Evolutionary conservation across 2,888 invertebrate species (phyloP), one percentile per base, ranked within the genome.

Genomic region (Rhagophthalmus giganteus): DNA sequence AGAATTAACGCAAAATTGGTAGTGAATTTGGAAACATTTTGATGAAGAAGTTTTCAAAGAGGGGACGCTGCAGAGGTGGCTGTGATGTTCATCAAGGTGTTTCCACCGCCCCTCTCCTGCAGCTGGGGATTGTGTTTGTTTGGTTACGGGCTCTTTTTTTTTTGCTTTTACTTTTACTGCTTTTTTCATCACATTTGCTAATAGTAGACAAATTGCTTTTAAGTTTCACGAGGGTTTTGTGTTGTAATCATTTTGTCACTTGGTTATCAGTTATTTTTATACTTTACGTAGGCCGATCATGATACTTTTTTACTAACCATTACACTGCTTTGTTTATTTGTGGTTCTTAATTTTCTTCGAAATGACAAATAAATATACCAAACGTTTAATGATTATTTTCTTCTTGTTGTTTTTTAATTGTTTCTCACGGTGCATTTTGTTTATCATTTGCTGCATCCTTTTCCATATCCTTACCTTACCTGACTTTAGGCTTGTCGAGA

Each of bases 401-500:
- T 65, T 68, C 61, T 63, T 62, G 31, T 27, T 45, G 27, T 42
- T 38, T n/a, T 49, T 40, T 45, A 45, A 45, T 48, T 59, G 53
- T 57, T 54, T 59, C 55, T 59, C 56, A 60, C 48, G 41, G 31
- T 44, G 50, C 55, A 65, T 70, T 72, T 70, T 69, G 59, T 70
- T 71, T 69, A 79, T 79, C 70, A 72, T 63, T 72, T 70, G 75
- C 74, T 75, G 74, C 75, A 72, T 64, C 69, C 70, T 67, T 63
- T n/a, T 55, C 56, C 60, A 54, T 39, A 59, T 62, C 60, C 50
- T 38, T 42, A 57, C 57, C 46, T 49, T 54, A 75, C 74, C 20
- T 74, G 73, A 26, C 14, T 72, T 64, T 78, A 93, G 92, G 86
- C 85, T 75, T 88, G 84, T 81, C 87, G 88, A 75, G 92, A 93